Percentiles rank a stretch among this genome's conserved stretches.
Conservation (phyloP, 2,888 invertebrate genomes). For the Chymomyza caudatula region DNA sequence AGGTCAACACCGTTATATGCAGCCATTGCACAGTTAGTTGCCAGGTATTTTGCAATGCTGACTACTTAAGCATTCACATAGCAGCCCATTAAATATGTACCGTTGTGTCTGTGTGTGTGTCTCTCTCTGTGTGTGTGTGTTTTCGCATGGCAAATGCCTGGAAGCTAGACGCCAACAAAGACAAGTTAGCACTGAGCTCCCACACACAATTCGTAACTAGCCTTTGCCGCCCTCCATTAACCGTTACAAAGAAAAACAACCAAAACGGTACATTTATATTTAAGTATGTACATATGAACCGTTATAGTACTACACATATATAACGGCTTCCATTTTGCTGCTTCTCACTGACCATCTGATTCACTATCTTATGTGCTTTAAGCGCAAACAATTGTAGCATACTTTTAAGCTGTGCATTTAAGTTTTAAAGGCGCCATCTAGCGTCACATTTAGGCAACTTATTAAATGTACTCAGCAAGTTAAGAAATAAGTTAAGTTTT, state of each 20-base stretch:
- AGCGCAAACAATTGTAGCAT: background rate
- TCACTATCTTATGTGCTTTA: background rate
- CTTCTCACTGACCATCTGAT: background rate
- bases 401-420: background rate
- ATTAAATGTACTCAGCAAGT: no score
- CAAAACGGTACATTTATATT: background rate
- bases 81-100: background rate
- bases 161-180: slow-evolving; percentile 33
- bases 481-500: no score
- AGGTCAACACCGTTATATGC: background rate
- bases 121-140: background rate
- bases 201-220: background rate
- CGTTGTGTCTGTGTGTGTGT: background rate
- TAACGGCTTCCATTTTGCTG: background rate
- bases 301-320: background rate
- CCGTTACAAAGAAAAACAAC: background rate
- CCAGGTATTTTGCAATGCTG: background rate
- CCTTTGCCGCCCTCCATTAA: background rate
- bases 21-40: background rate
- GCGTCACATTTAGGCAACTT: no score
- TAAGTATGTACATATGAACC: background rate
- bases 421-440: background rate
- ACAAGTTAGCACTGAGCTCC: slow-evolving; percentile 21
- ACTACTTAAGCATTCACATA: background rate
- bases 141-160: slow-evolving; percentile 32